A percentile compares a stretch with the other conserved stretches of the same genome.
Evolutionary conservation across 1,140 invertebrate genomes (phyloP).

Genomic region (Trissolcus basalis): DNA sequence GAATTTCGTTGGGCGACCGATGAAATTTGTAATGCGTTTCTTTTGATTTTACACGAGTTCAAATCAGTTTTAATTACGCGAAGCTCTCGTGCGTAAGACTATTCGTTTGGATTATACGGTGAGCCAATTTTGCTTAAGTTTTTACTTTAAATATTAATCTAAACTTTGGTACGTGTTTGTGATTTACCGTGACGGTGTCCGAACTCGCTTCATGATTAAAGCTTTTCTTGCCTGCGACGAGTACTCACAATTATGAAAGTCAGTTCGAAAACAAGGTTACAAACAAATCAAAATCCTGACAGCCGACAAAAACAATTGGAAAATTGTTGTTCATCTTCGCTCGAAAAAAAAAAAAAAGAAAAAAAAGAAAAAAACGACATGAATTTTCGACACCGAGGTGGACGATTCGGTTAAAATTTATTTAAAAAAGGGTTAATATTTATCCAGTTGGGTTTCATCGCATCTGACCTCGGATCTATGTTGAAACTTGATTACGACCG

Average conservation of each 20-base stretch:
- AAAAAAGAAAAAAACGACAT: no score
- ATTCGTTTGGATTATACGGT: constrained; percentile 16
- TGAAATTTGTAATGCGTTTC: background rate
- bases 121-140: constrained; percentile 20
- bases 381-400: no score
- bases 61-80: constrained; percentile 19
- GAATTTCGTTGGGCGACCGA: no score
- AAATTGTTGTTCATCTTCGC: no score
- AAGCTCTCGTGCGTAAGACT: constrained; percentile 10
- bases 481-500: constrained; percentile 6
- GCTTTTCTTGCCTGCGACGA: constrained; percentile 1
- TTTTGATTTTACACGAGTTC: constrained; percentile 12
- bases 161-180: constrained; percentile 30
- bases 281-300: background rate
- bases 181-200: constrained; percentile 19
- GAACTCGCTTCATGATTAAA: constrained; percentile 26
- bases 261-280: background rate
- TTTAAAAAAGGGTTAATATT: no score
- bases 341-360: no score
- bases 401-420: no score
- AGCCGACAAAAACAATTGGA: no score
- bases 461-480: constrained; percentile 2
- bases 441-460: no score
- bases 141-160: constrained; percentile 35
- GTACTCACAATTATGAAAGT: constrained; percentile 12